Conservation (phyloP, 2,888 invertebrate genomes). For the Corythucha ciliata region DNA sequence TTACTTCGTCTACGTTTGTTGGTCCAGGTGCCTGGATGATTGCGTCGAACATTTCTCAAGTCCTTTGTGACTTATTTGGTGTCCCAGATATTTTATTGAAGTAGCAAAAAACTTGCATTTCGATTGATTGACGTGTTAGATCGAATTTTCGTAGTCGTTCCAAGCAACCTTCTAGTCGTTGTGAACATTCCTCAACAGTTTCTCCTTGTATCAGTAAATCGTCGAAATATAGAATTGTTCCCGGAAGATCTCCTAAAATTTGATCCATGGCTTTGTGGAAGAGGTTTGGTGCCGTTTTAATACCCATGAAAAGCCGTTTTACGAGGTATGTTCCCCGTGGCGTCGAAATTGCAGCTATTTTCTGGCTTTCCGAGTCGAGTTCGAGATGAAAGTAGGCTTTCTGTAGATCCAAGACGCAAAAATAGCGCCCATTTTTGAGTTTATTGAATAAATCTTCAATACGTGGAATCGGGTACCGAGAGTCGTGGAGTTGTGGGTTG, state of each 20-base stretch:
- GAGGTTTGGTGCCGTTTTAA: neutral
- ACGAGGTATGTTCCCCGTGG: conserved; percentile 37
- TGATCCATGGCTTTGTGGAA: conserved; percentile 1
- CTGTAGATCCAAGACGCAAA: conserved; percentile 21
- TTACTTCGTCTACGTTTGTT: conserved; percentile 35
- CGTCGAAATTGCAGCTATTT: conserved; percentile 26
- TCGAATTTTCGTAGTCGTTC: too few relatives aligned
- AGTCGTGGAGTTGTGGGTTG: conserved; percentile 10
- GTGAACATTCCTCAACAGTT: too few relatives aligned
- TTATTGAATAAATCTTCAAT: conserved; percentile 25
- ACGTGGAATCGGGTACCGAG: conserved; percentile 15
- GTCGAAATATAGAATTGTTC: conserved; percentile 38
- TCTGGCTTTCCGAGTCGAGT: conserved; percentile 18
- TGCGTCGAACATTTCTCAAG: conserved; percentile 25
- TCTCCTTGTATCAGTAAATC: too few relatives aligned
- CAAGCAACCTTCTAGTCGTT: too few relatives aligned
- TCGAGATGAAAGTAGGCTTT: conserved; percentile 22
- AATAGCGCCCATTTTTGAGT: conserved; percentile 14
- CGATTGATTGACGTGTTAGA: conserved; percentile 25
- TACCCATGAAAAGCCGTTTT: conserved; percentile 37
- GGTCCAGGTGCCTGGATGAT: conserved; percentile 32
- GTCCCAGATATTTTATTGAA: conserved; percentile 30
- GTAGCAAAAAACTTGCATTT: conserved; percentile 32
- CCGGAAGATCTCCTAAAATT: conserved; percentile 30
- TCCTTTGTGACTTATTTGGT: conserved; percentile 27